Percentiles rank a stretch among this genome's conserved stretches.
phyloP scores from a whole-genome alignment of 2,888 invertebrate species.

The Sialis lutaria region DNA sequence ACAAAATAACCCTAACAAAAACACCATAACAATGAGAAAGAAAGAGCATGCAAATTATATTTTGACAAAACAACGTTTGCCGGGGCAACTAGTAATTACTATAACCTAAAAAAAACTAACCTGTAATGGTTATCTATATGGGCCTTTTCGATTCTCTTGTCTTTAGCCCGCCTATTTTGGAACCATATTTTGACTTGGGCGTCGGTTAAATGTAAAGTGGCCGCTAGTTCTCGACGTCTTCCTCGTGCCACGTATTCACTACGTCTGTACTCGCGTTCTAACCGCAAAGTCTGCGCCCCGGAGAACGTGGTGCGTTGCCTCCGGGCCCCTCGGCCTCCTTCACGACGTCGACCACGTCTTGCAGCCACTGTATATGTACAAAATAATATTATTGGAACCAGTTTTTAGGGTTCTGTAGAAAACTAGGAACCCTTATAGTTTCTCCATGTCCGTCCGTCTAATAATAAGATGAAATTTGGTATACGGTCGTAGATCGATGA shows the following conservation, averaged over 20 bases:
- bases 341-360: constrained; percentile 57
- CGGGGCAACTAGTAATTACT: no score
- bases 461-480: no score
- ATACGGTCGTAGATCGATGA: no score
- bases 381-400: background rate
- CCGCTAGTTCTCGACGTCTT: constrained; percentile 61
- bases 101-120: no score
- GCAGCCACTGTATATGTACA: constrained; percentile 41
- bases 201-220: constrained; percentile 48
- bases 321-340: constrained; percentile 74
- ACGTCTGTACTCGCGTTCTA: constrained; percentile 81
- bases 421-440: no score
- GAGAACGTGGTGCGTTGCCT: constrained; percentile 90
- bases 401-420: background rate
- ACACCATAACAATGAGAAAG: no score
- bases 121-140: constrained; percentile 89
- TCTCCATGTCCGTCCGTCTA: no score
- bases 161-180: constrained; percentile 89
- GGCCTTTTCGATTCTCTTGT: constrained; percentile 90
- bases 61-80: no score
- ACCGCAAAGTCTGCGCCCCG: constrained; percentile 75
- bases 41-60: no score
- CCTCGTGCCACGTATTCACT: constrained; percentile 87
- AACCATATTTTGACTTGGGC: constrained; percentile 85
- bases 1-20: no score